phyloP scores from a whole-genome alignment of 2,797 vertebrate species.

The Premnoplex brunnescens region DNA sequence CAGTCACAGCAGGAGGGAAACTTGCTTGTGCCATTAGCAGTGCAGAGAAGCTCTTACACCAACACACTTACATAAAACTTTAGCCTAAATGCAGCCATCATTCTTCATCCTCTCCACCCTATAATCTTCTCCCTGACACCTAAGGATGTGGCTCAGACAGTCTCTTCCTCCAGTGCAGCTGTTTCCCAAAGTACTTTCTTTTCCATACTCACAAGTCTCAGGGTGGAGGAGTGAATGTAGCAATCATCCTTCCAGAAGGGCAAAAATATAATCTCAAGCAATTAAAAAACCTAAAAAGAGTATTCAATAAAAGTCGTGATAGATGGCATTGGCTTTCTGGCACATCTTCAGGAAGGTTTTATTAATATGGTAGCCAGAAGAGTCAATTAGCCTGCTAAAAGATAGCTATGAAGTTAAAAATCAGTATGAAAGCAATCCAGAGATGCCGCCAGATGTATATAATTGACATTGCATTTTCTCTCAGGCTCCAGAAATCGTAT shows the following conservation, averaged over 20 bases:
- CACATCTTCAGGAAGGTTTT: background rate
- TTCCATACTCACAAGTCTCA: background rate
- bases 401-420: background rate
- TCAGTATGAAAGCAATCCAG: background rate
- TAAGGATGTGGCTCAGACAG: background rate
- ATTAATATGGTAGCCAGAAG: background rate
- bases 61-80: background rate
- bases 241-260: background rate
- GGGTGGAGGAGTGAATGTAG: background rate
- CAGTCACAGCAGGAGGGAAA: constrained; percentile 6
- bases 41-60: background rate
- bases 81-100: background rate
- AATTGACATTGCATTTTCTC: background rate
- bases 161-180: background rate
- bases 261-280: background rate
- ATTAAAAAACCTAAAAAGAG: background rate
- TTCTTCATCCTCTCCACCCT: background rate
- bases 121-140: background rate
- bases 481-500: background rate
- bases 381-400: constrained; percentile 21
- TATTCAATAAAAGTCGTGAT: background rate
- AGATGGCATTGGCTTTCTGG: background rate
- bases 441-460: background rate
- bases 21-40: background rate
- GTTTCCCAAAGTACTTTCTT: background rate